Base-by-base conservation (phyloP, 2,888 invertebrate genomes). In the Thyatira batis region DNA sequence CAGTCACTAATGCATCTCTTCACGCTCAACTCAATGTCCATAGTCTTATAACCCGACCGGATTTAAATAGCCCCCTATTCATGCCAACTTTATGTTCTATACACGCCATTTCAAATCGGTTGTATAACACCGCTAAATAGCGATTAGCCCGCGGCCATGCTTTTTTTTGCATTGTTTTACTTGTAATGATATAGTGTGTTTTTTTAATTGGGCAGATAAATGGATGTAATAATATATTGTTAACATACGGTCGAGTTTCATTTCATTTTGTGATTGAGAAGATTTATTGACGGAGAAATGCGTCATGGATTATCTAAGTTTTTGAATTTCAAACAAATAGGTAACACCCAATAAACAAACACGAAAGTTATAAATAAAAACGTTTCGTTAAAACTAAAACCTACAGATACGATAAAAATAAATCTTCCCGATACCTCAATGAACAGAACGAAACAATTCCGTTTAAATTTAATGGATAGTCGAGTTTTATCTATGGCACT, bases 1-100 rank as follows among this genome's bases (percentile, higher is more conserved):
- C 78, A 64, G 28, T 10, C 28, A 27, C 73, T 82, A 87, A 86
- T 87, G 39, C 87, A 86, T 27, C 75, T 70, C 75, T 66, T 65
- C 71, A 73, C 73, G 69, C 71, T 69, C 39, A 39, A 17, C 66
- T 69, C 39, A 39, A 17, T 65, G 53, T 54, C 65, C 60, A 69
- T 64, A 59, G 53, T 49, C 53, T 44, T 52, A 49, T 44, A 73
- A 73, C 61, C 72, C 75, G 65, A 63, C 71, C 65, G 58, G 73
- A 69, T 76, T 61, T 61, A 69, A 71, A 62, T 54, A 50, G 30
- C 54, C 60, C 49, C 49, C 54, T 56, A 59, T 62, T 63, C 23
- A 59, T 48, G 53, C 52, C 48, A 50, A 52, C 48, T 58, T 53
- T 49, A 39, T 46, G 51, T 51, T 57, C 30, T 54, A 57, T 58